Evolutionary conservation across 2,888 invertebrate species (phyloP).

Genomic region (Microdon myrmicae): DNA sequence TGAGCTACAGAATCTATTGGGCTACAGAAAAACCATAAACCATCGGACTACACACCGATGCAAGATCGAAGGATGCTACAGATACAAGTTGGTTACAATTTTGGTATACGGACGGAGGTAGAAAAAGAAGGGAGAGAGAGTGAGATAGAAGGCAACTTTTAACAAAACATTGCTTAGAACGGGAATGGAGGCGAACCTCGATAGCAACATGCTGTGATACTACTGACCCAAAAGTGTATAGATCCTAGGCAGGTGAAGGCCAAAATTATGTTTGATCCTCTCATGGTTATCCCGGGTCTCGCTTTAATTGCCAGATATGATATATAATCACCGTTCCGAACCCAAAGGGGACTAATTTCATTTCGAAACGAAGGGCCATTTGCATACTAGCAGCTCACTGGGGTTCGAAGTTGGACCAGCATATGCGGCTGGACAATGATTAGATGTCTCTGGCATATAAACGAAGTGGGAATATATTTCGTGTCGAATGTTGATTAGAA

Average conservation of each 20-base stretch:
- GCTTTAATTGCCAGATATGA: conserved; percentile 23
- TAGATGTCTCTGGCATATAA: too few relatives aligned
- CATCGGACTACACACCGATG: too few relatives aligned
- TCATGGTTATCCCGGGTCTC: conserved; percentile 32
- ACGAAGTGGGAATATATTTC: too few relatives aligned
- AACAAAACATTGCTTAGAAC: background rate
- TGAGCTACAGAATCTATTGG: too few relatives aligned
- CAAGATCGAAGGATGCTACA: too few relatives aligned
- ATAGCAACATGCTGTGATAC: background rate
- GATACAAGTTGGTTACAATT: too few relatives aligned
- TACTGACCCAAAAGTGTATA: conserved; percentile 16
- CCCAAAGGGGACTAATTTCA: conserved; percentile 33
- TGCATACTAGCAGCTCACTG: conserved; percentile 12
- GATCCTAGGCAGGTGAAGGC: conserved; percentile 1
- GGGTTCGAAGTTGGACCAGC: background rate
- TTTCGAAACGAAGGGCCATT: conserved; percentile 14
- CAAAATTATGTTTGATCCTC: conserved; percentile 13
- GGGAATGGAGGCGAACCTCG: background rate
- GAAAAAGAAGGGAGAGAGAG: too few relatives aligned
- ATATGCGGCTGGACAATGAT: too few relatives aligned
- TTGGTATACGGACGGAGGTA: too few relatives aligned
- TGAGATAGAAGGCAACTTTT: conserved; percentile 3
- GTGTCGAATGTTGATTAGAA: too few relatives aligned
- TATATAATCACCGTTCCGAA: conserved; percentile 21
- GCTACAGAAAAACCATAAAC: too few relatives aligned